A percentile compares a stretch with the other conserved stretches of the same genome.
Evolutionary conservation across 2,797 vertebrate species (phyloP).

Genomic region (Hybognathus amarus): DNA sequence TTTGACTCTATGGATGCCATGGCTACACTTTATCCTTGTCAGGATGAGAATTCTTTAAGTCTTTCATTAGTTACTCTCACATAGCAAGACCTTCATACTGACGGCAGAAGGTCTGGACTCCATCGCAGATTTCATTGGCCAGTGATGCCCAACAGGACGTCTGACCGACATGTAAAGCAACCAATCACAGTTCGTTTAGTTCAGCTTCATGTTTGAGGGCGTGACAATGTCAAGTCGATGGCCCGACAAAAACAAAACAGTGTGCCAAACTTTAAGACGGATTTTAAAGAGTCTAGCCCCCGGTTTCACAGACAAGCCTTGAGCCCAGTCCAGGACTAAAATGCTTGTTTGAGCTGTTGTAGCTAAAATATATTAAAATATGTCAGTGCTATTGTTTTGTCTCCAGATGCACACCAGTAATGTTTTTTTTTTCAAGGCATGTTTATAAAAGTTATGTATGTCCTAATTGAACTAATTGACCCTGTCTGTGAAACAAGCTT

Average conservation of each 20-base stretch:
- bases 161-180: background rate
- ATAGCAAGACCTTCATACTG: background rate
- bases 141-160: background rate
- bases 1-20: background rate
- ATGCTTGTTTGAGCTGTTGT: background rate
- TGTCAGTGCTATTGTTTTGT: background rate
- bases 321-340: background rate
- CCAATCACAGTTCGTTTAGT: background rate
- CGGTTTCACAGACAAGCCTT: background rate
- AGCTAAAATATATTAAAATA: background rate
- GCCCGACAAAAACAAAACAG: background rate
- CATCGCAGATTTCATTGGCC: background rate
- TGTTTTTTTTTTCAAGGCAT: too few relatives aligned
- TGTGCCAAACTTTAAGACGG: background rate
- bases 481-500: background rate
- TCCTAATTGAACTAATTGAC: background rate
- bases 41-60: background rate
- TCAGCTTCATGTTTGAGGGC: background rate
- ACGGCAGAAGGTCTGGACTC: background rate
- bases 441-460: background rate
- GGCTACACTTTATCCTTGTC: constrained; percentile 1
- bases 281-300: background rate
- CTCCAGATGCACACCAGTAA: background rate
- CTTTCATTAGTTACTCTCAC: background rate
- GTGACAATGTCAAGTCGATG: background rate